Base-by-base conservation (phyloP, 2,113 vertebrate species). In the Cinclus mexicanus region DNA sequence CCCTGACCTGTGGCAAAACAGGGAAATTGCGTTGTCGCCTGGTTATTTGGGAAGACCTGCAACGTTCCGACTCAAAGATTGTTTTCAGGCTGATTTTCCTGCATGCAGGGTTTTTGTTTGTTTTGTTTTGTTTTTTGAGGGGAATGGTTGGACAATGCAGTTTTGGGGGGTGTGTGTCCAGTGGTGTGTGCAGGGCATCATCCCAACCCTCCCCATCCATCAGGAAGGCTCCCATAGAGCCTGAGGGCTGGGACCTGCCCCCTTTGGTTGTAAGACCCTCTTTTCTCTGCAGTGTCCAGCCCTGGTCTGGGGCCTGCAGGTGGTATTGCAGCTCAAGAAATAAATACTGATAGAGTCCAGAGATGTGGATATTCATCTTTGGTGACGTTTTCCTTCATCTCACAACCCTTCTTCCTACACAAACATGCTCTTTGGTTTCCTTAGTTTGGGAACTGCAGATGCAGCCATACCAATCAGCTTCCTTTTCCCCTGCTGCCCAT, bases 251-350 rank as follows among this genome's bases (percentile, higher is more conserved):
- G 55, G 42, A 74, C 12, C 22, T 93, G 53, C 37, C 56, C 70
- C 42, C 24, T 50, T 12, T 14, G 71, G 9, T 39, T 90, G 9
- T 11, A 14, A 59, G 26, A 37, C 9, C 25, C 9, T 68, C 46
- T 90, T 60, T 60, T 22, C 52, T 56, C 61, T 78, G 85, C 92
- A 71, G 57, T 0, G 0, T 70, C 90, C 60, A 59, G 56, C 59
- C 94, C 57, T 35, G 44, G 28, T 14, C 69, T 65, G 61, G 90
- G 67, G 55, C 94, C 88, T 97, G 93, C 94, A 95, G 92, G 95
- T 96, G 96, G 95, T 97, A 95, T 95, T 90, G 93, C 61, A 94
- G 80, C 2, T 7, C 94, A 95, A 96, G 86, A 57, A 95, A 93
- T 95, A 81, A 95, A 60, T 26, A 24, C 52, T 11, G 20, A 10